phyloP scores from a whole-genome alignment of 2,888 invertebrate genomes.

The Caenorhabditis drosophilae region DNA sequence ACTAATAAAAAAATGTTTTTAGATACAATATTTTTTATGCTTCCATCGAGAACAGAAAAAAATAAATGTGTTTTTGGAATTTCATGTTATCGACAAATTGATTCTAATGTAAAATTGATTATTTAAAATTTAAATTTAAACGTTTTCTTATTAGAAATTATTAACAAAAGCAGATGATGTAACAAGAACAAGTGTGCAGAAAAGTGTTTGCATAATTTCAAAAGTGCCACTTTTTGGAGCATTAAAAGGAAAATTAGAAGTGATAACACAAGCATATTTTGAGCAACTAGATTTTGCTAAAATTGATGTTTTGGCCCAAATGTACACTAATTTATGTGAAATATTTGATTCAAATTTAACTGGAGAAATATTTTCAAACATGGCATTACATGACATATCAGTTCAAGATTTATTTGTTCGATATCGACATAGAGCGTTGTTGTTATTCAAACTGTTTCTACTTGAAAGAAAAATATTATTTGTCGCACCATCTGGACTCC shows the following conservation, averaged over 20 bases:
- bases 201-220: conserved; percentile 90
- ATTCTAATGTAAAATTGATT: conserved; percentile 73
- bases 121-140: background rate
- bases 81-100: conserved; percentile 96
- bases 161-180: conserved; percentile 90
- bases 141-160: conserved; percentile 78
- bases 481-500: conserved; percentile 85
- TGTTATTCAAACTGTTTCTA: conserved; percentile 88
- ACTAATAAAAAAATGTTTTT: conserved; percentile 5
- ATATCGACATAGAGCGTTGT: conserved; percentile 88
- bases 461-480: conserved; percentile 85
- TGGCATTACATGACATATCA: conserved; percentile 75
- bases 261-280: conserved; percentile 96
- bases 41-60: conserved; percentile 85
- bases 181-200: conserved; percentile 95
- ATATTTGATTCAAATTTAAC: conserved; percentile 74
- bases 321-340: conserved; percentile 87
- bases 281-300: conserved; percentile 77
- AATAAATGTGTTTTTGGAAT: conserved; percentile 89
- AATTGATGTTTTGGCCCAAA: conserved; percentile 79
- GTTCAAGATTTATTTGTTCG: conserved; percentile 81
- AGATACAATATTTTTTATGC: conserved; percentile 93
- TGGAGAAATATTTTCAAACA: conserved; percentile 23
- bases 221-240: conserved; percentile 85
- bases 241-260: conserved; percentile 87